A percentile compares a stretch with the other conserved stretches of the same genome.
These are phyloP conservation scores for Synaphobranchus kaupii DNA, from an alignment of 2,797 vertebrate genomes.

Conservation along the genomic window DNA sequence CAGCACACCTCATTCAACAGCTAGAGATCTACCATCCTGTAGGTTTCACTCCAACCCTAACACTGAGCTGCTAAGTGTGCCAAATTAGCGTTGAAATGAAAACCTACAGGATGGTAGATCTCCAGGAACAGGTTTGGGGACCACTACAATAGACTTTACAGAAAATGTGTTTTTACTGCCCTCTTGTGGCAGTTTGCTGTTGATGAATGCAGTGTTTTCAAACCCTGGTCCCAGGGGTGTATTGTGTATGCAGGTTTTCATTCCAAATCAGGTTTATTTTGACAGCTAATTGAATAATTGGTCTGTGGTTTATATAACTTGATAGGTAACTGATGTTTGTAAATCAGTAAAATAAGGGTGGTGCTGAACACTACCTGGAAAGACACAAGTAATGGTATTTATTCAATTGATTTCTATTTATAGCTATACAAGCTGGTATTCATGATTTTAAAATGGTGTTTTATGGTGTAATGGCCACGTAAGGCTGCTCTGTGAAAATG, in stretches of 20 bases:
- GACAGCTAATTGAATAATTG: neutral
- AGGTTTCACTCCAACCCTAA: no score
- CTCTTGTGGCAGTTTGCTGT: slow-evolving; percentile 23
- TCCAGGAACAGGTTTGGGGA: no score
- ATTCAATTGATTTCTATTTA: neutral
- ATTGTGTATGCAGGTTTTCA: neutral
- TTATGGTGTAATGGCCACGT: neutral
- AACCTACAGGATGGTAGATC: no score
- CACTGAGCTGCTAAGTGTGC: no score
- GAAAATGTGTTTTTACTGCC: slow-evolving; percentile 20
- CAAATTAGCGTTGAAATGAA: no score
- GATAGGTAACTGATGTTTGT: neutral
- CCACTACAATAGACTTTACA: neutral
- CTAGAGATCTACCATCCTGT: no score
- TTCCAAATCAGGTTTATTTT: neutral
- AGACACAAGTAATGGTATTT: neutral
- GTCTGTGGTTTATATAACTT: neutral
- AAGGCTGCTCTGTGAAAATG: neutral
- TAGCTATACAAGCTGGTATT: neutral
- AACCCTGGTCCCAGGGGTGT: neutral
- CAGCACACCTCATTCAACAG: no score
- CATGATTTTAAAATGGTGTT: neutral
- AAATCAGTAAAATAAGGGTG: neutral
- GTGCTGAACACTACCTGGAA: neutral
- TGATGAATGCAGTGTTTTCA: neutral